These are phyloP conservation scores for Xylota segnis DNA, from an alignment of 2,888 invertebrate species.

Conservation along the genomic window DNA sequence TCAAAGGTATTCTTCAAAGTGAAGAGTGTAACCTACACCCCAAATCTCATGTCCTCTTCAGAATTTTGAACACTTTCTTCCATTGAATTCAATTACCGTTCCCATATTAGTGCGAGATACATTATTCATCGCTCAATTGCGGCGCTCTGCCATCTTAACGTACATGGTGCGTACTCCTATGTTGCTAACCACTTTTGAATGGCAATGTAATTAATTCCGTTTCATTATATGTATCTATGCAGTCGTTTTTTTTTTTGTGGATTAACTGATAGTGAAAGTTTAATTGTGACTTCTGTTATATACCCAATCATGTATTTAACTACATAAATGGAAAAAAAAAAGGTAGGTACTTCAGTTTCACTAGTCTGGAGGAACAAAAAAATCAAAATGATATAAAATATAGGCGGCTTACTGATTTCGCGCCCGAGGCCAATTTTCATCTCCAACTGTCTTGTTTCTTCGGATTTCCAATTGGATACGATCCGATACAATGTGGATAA, in stretches of 20 bases:
- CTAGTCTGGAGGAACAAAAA: neutral
- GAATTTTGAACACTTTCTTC: slow-evolving; percentile 21
- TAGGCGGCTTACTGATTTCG: slow-evolving; percentile 37
- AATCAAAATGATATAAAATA: neutral
- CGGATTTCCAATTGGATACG: slow-evolving; percentile 15
- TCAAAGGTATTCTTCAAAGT: neutral
- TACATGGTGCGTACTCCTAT: slow-evolving; percentile 1
- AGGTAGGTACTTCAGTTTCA: neutral
- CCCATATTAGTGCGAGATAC: slow-evolving; percentile 10
- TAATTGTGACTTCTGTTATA: slow-evolving; percentile 29
- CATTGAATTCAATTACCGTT: slow-evolving; percentile 9
- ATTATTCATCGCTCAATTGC: slow-evolving; percentile 10
- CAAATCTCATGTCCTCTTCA: neutral
- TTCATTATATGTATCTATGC: slow-evolving; percentile 21
- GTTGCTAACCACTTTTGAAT: slow-evolving; percentile 28
- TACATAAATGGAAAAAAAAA: neutral
- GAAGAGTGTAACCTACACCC: neutral
- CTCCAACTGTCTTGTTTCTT: slow-evolving; percentile 4
- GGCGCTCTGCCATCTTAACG: slow-evolving; percentile 16
- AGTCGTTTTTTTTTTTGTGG: slow-evolving; percentile 19
- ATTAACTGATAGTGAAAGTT: slow-evolving; percentile 56
- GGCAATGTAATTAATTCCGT: slow-evolving; percentile 42
- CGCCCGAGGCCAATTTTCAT: slow-evolving; percentile 26
- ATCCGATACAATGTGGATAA: neutral
- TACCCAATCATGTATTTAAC: slow-evolving; percentile 14